Evolutionary conservation across 2,888 invertebrate species (phyloP).

Genomic region (Crematogaster levior): DNA sequence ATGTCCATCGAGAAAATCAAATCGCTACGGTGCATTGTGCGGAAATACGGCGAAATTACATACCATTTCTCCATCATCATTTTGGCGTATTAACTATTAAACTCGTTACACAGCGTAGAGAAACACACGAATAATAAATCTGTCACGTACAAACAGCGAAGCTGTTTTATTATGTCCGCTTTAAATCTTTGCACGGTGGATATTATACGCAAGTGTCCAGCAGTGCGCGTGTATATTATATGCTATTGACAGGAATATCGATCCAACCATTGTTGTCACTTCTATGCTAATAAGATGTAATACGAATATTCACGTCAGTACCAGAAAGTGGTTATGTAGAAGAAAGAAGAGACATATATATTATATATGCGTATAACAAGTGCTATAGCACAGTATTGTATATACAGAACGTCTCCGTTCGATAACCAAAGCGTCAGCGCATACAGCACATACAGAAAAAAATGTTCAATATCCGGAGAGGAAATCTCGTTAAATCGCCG

Average conservation of each 20-base stretch:
- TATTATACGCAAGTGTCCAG: conserved; percentile 32
- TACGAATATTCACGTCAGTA: conserved; percentile 34
- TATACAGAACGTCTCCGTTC: neutral
- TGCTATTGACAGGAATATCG: conserved; percentile 47
- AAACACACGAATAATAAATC: conserved; percentile 42
- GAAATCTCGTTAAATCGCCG: conserved; percentile 2
- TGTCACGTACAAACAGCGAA: conserved; percentile 32
- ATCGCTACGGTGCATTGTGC: neutral
- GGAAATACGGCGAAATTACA: neutral
- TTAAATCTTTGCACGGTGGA: conserved; percentile 36
- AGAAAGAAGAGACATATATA: neutral
- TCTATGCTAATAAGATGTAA: conserved; percentile 41
- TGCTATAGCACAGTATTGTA: neutral
- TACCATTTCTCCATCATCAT: neutral
- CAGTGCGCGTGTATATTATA: conserved; percentile 39
- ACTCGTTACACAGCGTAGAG: neutral
- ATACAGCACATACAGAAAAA: neutral
- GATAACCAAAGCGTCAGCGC: neutral
- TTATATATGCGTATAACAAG: neutral
- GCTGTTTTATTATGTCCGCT: conserved; percentile 42
- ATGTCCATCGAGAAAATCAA: conserved; percentile 7
- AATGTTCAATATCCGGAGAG: neutral
- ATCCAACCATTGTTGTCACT: conserved; percentile 49
- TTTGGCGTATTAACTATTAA: conserved; percentile 10
- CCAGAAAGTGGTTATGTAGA: conserved; percentile 34